phyloP scores from a whole-genome alignment of 1,140 invertebrate genomes.

The Eulimnadia texana region DNA sequence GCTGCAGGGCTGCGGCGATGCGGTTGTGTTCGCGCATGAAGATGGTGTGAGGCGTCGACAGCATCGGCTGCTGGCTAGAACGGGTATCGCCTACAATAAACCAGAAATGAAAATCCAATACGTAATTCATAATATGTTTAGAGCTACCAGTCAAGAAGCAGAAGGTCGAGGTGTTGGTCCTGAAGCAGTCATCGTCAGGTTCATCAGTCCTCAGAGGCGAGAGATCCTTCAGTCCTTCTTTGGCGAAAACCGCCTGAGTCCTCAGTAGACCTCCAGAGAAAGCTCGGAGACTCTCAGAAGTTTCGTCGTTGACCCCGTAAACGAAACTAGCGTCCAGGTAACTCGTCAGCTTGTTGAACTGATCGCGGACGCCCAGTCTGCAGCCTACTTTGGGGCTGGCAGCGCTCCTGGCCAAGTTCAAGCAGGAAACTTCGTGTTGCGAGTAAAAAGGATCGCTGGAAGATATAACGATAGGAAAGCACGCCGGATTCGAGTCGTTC shows the following conservation, averaged over 20 bases:
- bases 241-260: no score
- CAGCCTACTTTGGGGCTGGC: constrained; percentile 34
- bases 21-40: no score
- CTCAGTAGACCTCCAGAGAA: no score
- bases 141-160: constrained; percentile 37
- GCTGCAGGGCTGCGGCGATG: no score
- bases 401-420: constrained; percentile 34
- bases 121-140: background rate
- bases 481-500: constrained; percentile 18
- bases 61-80: constrained; percentile 40
- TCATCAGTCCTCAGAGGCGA: constrained; percentile 34
- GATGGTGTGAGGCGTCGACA: no score
- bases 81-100: constrained; percentile 31
- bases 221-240: no score
- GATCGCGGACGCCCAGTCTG: constrained; percentile 34
- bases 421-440: constrained; percentile 31
- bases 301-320: constrained; percentile 33
- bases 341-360: constrained; percentile 34
- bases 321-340: constrained; percentile 37
- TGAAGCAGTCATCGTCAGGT: no score
- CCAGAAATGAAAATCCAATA: constrained; percentile 2
- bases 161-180: no score
- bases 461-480: constrained; percentile 22
- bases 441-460: constrained; percentile 18
- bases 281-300: constrained; percentile 32